These are phyloP conservation scores for Beaufortia kweichowensis DNA, from an alignment of 2,113 vertebrate genomes.

Conservation along the genomic window DNA sequence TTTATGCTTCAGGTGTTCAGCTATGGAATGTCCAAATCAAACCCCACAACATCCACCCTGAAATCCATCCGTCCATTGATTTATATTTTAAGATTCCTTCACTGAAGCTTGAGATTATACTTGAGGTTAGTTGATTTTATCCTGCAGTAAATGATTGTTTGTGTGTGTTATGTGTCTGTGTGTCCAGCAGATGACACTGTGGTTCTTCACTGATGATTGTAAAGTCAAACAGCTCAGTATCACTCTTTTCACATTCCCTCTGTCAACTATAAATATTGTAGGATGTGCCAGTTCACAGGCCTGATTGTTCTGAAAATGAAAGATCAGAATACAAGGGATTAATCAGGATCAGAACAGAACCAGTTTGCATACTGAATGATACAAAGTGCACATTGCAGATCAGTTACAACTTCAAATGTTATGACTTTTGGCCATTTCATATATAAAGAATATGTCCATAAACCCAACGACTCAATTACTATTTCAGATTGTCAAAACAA, in stretches of 20 bases:
- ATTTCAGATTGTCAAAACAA: background rate
- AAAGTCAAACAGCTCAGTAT: background rate
- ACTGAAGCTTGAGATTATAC: background rate
- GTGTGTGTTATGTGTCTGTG: background rate
- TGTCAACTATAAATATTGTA: slow-evolving; percentile 8
- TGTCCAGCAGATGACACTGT: slow-evolving; percentile 1
- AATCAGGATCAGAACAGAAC: too few relatives aligned
- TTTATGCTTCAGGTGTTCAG: background rate
- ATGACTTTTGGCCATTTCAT: too few relatives aligned
- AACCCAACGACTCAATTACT: background rate
- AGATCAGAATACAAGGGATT: background rate
- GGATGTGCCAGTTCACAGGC: background rate
- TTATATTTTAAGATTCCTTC: background rate
- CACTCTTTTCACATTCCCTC: background rate
- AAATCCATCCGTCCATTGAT: background rate
- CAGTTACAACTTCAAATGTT: too few relatives aligned
- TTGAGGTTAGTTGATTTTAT: too few relatives aligned
- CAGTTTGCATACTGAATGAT: too few relatives aligned
- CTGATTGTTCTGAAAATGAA: background rate
- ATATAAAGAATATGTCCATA: too few relatives aligned
- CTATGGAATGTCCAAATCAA: background rate
- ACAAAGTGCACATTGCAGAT: too few relatives aligned
- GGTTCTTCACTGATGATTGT: background rate
- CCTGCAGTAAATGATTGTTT: background rate
- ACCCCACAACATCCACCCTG: background rate